These are phyloP conservation scores for Cinara cedri DNA, from an alignment of 2,888 invertebrate species.

Conservation along the genomic window DNA sequence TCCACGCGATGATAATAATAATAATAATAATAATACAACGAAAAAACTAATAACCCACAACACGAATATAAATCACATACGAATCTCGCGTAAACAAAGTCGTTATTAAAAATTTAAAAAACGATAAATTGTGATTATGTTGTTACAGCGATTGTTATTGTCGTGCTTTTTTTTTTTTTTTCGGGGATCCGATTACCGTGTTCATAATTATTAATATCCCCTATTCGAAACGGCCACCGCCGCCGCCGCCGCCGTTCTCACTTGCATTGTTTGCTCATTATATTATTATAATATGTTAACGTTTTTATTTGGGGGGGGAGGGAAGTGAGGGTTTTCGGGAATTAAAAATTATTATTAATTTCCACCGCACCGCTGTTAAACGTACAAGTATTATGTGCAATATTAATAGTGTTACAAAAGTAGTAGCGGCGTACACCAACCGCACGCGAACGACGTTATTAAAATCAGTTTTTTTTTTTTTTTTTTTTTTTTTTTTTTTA, in stretches of 20 bases:
- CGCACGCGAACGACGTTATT: no score
- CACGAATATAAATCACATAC: not conserved
- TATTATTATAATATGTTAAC: not conserved
- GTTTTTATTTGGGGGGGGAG: not conserved
- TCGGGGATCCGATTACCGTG: not conserved
- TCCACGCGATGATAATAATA: no score
- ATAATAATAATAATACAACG: not conserved
- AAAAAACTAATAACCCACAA: not conserved
- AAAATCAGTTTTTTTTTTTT: no score
- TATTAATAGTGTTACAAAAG: no score
- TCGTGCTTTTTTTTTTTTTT: constrained; percentile 8
- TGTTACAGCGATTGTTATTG: not conserved
- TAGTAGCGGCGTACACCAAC: no score
- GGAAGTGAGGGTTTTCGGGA: not conserved
- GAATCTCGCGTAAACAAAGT: not conserved
- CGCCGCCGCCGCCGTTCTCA: not conserved
- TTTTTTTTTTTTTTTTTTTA: no score
- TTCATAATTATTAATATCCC: constrained; percentile 8
- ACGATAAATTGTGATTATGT: constrained; percentile 32
- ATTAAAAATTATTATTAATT: constrained; percentile 29
- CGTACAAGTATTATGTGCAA: no score
- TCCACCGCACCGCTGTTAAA: not conserved
- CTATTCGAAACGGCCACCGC: not conserved
- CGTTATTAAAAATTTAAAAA: constrained; percentile 34
- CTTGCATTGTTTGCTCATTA: not conserved